Percentiles rank a stretch among this genome's conserved stretches.
Evolutionary conservation across 2,113 vertebrate genomes (phyloP).

Genomic region (Corvus cornix): DNA sequence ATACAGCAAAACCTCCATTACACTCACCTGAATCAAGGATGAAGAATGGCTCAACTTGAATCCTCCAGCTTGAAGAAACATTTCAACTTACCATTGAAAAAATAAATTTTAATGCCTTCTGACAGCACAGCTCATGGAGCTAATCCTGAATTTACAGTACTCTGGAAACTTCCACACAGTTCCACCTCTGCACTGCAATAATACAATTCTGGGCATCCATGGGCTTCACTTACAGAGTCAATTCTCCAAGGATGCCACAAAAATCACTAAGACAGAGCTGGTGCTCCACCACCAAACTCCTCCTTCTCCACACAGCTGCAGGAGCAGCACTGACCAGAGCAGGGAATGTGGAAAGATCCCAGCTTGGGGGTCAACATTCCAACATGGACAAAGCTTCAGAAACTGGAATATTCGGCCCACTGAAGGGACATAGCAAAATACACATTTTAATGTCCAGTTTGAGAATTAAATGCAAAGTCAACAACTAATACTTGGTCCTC

Average conservation of each 20-base stretch:
- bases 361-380: neutral
- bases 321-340: neutral
- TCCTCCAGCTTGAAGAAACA: constrained; percentile 41
- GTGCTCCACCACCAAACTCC: neutral
- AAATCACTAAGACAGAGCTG: neutral
- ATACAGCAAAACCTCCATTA: neutral
- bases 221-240: neutral
- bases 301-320: neutral
- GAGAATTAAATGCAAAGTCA: neutral
- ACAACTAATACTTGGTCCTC: neutral
- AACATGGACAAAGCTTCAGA: neutral
- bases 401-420: neutral
- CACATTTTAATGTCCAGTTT: neutral
- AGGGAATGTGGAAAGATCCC: neutral
- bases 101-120: neutral
- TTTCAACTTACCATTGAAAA: constrained; percentile 47
- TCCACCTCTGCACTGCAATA: neutral
- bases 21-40: constrained; percentile 1
- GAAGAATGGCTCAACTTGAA: constrained; percentile 34
- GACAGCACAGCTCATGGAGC: neutral
- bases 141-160: neutral
- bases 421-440: neutral
- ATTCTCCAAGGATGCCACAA: neutral
- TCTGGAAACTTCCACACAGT: neutral
- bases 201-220: neutral